Conservation (phyloP, 2,113 vertebrate species). For the Probosciger aterrimus region DNA sequence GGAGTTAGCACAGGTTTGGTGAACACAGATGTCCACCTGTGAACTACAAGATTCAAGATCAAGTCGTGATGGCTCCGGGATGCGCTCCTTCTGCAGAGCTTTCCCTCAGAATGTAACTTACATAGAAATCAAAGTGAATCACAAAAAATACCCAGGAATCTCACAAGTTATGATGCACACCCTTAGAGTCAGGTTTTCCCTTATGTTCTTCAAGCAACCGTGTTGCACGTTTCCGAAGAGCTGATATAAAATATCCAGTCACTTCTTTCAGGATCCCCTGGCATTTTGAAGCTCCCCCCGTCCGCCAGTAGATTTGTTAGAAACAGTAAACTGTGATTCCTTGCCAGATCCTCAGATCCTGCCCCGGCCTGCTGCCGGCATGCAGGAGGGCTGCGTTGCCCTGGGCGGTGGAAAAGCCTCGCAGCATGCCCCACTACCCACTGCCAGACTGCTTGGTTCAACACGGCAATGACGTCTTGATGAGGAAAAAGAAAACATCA, state of each 20-base stretch:
- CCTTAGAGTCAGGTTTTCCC: neutral
- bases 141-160: neutral
- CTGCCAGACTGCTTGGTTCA: neutral
- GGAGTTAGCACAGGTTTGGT: neutral
- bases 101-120: neutral
- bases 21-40: neutral
- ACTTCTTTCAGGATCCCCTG: neutral
- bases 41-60: neutral
- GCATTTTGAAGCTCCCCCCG: neutral
- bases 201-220: neutral
- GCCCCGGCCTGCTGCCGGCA: neutral
- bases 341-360: neutral
- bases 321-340: neutral
- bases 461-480: neutral
- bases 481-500: constrained; percentile 35
- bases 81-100: neutral
- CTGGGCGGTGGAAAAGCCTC: neutral
- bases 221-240: neutral
- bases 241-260: neutral
- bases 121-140: neutral
- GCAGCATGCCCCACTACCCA: neutral
- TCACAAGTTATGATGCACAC: neutral
- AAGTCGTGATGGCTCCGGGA: neutral
- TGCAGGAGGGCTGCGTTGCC: neutral
- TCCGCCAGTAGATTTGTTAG: neutral